phyloP scores from a whole-genome alignment of 2,888 invertebrate genomes.

The Ormyrus rosae region DNA sequence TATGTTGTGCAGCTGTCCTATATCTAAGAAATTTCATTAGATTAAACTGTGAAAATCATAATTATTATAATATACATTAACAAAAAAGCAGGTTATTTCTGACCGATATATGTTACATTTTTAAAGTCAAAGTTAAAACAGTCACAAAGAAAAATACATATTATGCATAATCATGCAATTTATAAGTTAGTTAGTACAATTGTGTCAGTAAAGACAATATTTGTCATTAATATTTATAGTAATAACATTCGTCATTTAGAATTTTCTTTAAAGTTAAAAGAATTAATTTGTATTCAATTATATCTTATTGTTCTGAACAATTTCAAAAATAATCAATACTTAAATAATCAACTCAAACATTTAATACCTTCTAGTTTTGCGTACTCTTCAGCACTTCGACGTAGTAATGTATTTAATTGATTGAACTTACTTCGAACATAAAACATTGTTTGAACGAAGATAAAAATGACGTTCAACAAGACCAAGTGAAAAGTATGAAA shows the following conservation, averaged over 20 bases:
- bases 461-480: not conserved
- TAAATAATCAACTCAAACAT: not conserved
- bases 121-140: not conserved
- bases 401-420: slow-evolving; percentile 19
- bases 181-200: too few relatives aligned
- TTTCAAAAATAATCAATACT: not conserved
- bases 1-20: not conserved
- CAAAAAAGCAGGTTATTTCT: not conserved
- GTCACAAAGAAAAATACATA: too few relatives aligned
- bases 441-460: slow-evolving; percentile 8
- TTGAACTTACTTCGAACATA: not conserved
- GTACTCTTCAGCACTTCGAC: not conserved
- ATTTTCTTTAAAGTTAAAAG: too few relatives aligned
- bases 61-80: not conserved
- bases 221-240: too few relatives aligned
- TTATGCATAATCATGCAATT: too few relatives aligned
- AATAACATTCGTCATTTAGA: too few relatives aligned
- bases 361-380: slow-evolving; percentile 10
- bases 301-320: not conserved
- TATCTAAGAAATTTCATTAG: slow-evolving; percentile 5
- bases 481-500: not conserved
- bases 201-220: too few relatives aligned
- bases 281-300: too few relatives aligned
- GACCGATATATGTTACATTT: not conserved
- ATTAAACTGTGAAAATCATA: too few relatives aligned